Base-by-base conservation (phyloP, 53 echinoderm and acorn worm genomes). In the Luidia sarsii region DNA sequence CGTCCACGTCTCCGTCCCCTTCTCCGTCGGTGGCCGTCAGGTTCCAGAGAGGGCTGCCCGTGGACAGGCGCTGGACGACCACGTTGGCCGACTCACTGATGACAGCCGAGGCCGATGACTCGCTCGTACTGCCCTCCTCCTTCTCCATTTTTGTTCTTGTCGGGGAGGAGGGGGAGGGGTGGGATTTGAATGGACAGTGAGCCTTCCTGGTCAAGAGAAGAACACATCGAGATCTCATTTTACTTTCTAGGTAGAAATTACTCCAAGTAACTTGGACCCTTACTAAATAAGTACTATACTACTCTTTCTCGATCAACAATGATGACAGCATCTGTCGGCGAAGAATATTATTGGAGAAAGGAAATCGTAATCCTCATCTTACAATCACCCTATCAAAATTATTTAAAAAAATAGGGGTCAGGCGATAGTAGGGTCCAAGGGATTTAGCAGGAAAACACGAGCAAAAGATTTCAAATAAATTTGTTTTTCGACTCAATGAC, bases 1-100 rank as follows among this genome's bases (percentile, higher is more conserved):
- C n/a, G n/a, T 83, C 66, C 66, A 39, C 60, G 32, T 46, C 68
- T 29, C 22, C 13, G 48, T 91, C 87, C 0, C 52, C 74, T 7
- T 74, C 85, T 21, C 83, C 89, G 4, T 75, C 94, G n/a, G 92
- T 54, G 18, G 94, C 99, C 4, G 94, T 91, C 49, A 99, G 82
- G 69, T 89, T 99, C 99, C 99, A 97, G 1, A 91, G 74, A 25
- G 93, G 89, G n/a, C 87, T 86, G 11, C 83, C 93, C 2, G 91
- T 67, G 28, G 82, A 87, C 45, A 99, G 66, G 20, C 91, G 82
- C 79, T 99, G 91, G 57, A 99, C 99, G 38, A 94, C 94, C 15
- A 94, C 94, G 65, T 93, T 99, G 8, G 94, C 89, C 23, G 99
- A 92, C 36, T 91, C 83, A 64, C 94, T 94, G 85, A 94, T 90